Evolutionary conservation across 2,888 invertebrate genomes (phyloP).

Genomic region (Volucella bombylans): DNA sequence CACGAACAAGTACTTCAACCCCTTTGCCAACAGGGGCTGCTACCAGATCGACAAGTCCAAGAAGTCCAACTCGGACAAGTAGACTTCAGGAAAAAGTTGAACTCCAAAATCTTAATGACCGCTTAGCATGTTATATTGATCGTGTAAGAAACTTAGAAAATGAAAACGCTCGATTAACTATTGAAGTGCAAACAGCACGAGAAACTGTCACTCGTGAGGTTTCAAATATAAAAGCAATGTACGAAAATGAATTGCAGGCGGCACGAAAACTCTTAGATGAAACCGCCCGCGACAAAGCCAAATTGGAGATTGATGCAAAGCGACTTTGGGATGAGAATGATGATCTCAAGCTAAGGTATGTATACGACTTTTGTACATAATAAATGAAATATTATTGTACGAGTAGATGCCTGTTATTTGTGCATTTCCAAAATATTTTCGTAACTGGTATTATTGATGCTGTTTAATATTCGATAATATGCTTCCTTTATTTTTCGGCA

Average conservation of each 20-base stretch:
- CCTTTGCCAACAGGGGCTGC: slow-evolving; percentile 73
- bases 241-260: slow-evolving; percentile 95
- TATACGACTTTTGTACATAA: not conserved
- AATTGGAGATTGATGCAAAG: slow-evolving; percentile 95
- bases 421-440: too few relatives aligned
- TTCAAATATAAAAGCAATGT: slow-evolving; percentile 93
- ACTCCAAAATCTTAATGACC: slow-evolving; percentile 96
- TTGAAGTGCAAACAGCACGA: slow-evolving; percentile 91
- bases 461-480: too few relatives aligned
- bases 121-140: slow-evolving; percentile 97
- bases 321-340: slow-evolving; percentile 93
- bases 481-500: too few relatives aligned
- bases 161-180: slow-evolving; percentile 93
- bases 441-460: too few relatives aligned
- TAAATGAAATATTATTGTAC: too few relatives aligned
- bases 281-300: slow-evolving; percentile 95
- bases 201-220: slow-evolving; percentile 95
- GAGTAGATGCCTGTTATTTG: too few relatives aligned
- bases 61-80: slow-evolving; percentile 93
- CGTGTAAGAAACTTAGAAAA: slow-evolving; percentile 94
- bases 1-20: slow-evolving; percentile 80
- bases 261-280: slow-evolving; percentile 96
- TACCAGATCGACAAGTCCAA: slow-evolving; percentile 84
- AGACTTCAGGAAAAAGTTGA: slow-evolving; percentile 97
- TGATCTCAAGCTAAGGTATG: slow-evolving; percentile 89